Conservation (phyloP, 2,797 vertebrate genomes). For the Florisuga fusca region DNA sequence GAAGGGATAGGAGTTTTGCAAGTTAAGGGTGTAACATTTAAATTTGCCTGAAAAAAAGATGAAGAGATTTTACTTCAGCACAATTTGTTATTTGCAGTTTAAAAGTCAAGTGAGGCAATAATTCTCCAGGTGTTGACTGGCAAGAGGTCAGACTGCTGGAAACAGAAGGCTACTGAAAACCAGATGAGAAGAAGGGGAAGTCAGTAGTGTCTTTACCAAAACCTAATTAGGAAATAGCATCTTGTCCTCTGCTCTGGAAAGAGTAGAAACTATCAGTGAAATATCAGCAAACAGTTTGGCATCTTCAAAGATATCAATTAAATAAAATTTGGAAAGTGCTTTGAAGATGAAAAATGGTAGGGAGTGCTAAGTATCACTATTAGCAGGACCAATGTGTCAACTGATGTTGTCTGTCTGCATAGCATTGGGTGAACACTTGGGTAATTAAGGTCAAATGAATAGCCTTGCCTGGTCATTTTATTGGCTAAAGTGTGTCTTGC, state of each 20-base stretch:
- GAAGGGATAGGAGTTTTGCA: not conserved
- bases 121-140: constrained; percentile 61
- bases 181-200: constrained; percentile 56
- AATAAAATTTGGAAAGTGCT: constrained; percentile 76
- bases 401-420: constrained; percentile 68
- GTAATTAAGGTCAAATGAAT: constrained; percentile 64
- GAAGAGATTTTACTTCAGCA: constrained; percentile 53
- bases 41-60: constrained; percentile 46
- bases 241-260: constrained; percentile 63
- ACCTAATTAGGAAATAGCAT: constrained; percentile 67
- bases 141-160: constrained; percentile 48
- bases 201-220: constrained; percentile 32
- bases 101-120: constrained; percentile 69
- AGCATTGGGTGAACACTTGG: constrained; percentile 67
- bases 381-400: constrained; percentile 57
- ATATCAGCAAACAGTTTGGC: constrained; percentile 73
- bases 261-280: constrained; percentile 66
- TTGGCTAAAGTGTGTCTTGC: not conserved
- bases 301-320: constrained; percentile 75
- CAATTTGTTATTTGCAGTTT: constrained; percentile 74
- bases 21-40: constrained; percentile 4
- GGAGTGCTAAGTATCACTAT: constrained; percentile 71
- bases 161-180: constrained; percentile 51
- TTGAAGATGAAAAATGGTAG: constrained; percentile 72
- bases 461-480: constrained; percentile 50